Percentiles rank a stretch among this genome's conserved stretches.
phyloP scores from a whole-genome alignment of 2,888 invertebrate species.

The Saturnia pavonia region DNA sequence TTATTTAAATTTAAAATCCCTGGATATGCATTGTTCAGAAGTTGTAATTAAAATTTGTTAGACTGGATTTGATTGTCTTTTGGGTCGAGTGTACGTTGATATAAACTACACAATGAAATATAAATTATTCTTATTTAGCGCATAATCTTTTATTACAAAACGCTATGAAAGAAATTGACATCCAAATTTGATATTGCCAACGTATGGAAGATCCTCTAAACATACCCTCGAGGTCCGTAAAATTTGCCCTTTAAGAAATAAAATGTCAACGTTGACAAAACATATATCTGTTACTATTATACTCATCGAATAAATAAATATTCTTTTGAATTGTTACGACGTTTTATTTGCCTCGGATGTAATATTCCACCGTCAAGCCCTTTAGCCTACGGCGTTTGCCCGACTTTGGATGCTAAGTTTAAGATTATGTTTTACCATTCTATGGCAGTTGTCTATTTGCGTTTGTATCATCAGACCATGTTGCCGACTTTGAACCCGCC shows the following conservation, averaged over 20 bases:
- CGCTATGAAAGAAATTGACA: neutral
- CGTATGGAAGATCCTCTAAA: neutral
- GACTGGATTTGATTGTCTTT: no score
- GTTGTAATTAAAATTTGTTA: no score
- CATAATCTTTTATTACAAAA: neutral
- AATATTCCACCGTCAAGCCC: neutral
- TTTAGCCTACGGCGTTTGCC: neutral
- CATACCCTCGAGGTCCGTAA: neutral
- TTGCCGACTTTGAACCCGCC: no score
- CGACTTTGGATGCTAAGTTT: neutral
- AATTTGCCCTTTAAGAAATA: neutral
- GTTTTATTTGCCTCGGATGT: constrained; percentile 1
- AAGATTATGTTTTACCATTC: no score
- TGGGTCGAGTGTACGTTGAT: no score
- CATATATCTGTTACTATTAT: neutral
- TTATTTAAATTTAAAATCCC: no score
- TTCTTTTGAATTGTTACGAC: neutral
- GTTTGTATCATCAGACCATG: no score
- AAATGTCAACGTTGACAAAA: neutral
- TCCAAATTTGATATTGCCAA: neutral
- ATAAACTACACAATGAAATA: neutral
- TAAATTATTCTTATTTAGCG: neutral
- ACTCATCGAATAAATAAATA: neutral
- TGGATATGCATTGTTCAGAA: no score
- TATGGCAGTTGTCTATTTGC: no score